Evolutionary conservation across 1,140 invertebrate genomes (phyloP).

Genomic region (Musca vetustissima): DNA sequence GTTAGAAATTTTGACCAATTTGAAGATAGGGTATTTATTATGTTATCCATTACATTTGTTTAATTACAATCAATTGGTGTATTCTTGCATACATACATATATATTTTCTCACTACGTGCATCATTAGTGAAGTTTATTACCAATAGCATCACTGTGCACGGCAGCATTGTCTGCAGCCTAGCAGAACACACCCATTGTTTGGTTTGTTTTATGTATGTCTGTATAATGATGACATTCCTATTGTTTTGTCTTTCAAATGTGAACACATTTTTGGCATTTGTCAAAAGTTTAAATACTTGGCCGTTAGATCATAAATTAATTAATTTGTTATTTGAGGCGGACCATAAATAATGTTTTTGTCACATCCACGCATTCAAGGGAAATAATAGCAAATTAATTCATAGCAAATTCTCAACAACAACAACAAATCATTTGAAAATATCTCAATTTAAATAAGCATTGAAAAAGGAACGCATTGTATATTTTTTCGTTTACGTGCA

Average conservation of each 20-base stretch:
- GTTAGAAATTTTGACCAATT: no score
- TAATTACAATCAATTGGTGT: no score
- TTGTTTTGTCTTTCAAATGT: background rate
- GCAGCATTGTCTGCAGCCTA: background rate
- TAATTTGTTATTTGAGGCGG: slow-evolving; percentile 21
- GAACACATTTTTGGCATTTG: slow-evolving; percentile 15
- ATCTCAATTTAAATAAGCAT: background rate
- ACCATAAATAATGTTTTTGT: slow-evolving; percentile 7
- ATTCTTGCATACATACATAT: no score
- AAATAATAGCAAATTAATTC: background rate
- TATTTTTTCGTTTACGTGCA: background rate
- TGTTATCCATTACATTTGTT: no score
- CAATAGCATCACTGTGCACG: background rate
- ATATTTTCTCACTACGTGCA: no score
- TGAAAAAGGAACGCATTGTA: background rate
- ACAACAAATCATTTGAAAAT: background rate
- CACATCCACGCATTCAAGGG: slow-evolving; percentile 7
- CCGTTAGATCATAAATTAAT: slow-evolving; percentile 26
- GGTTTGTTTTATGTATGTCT: background rate
- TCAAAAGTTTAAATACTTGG: slow-evolving; percentile 23
- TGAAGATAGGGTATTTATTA: no score
- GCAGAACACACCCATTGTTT: slow-evolving; percentile 1
- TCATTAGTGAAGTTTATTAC: no score
- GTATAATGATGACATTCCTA: no score
- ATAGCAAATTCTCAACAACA: background rate